Evolutionary conservation across 92 coral and sea anemone species (phyloP).

Genomic region (Nematostella vectensis): DNA sequence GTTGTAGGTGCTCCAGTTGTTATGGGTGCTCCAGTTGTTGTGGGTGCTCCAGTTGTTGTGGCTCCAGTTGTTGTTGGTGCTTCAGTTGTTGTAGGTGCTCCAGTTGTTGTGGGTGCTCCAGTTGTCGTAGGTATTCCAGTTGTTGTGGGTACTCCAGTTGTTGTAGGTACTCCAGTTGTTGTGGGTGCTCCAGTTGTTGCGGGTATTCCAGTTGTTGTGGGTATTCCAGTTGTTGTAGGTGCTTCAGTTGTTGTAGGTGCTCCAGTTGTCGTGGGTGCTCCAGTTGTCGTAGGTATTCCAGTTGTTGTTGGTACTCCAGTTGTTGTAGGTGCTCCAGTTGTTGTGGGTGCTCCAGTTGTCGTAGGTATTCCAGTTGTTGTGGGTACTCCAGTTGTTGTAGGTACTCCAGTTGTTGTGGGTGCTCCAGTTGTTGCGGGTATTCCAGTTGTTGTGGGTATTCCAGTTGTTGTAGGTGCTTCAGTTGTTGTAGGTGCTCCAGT

Average conservation of each 20-base stretch:
- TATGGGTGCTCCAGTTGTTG: slow-evolving; percentile 9
- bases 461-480: slow-evolving; percentile 11
- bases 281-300: slow-evolving; percentile 9
- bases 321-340: slow-evolving; percentile 15
- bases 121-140: slow-evolving; percentile 22
- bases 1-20: slow-evolving; percentile 8
- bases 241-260: slow-evolving; percentile 3
- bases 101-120: slow-evolving; percentile 9
- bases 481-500: slow-evolving; percentile 9
- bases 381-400: slow-evolving; percentile 2
- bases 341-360: slow-evolving; percentile 15
- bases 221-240: slow-evolving; percentile 8
- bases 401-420: slow-evolving; percentile 17
- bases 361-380: slow-evolving; percentile 6
- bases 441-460: slow-evolving; percentile 13
- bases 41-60: slow-evolving; percentile 8
- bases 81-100: slow-evolving; percentile 7
- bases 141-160: slow-evolving; percentile 10
- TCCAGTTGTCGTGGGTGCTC: slow-evolving; percentile 2
- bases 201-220: slow-evolving; percentile 7
- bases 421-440: slow-evolving; percentile 9
- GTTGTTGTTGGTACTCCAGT: slow-evolving; percentile 13
- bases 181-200: slow-evolving; percentile 11
- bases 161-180: slow-evolving; percentile 12
- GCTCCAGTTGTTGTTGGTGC: slow-evolving; percentile 5